Evolutionary conservation across 2,797 vertebrate species (phyloP), one percentile per base, ranked within the genome.

Genomic region (Betta splendens): DNA sequence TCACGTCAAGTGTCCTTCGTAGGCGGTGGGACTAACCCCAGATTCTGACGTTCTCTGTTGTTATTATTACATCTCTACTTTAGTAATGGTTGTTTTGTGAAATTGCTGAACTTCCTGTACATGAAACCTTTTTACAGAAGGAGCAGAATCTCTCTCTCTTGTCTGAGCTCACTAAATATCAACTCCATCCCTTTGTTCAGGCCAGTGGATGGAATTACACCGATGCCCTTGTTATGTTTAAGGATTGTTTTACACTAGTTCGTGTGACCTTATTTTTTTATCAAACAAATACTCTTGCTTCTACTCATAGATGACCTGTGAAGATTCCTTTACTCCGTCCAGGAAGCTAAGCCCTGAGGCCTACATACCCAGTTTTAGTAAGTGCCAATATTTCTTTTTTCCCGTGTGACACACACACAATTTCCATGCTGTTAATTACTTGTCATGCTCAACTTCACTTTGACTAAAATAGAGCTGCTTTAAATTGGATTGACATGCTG

Each of bases 331-430:
- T 52, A 84, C 89, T 54, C 73, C 91, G 6, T 76, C 79, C 46
- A 75, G 58, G 64, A 92, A 77, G 60, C 53, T 73, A 37, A 82
- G 82, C 57, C 85, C 76, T 68, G 90, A 91, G 53, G 70, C 77
- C 9, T 86, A 88, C 66, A 73, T 89, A 67, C 84, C 84, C 31
- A 91, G 84, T 75, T 89, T 89, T 52, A 89, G 92, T 92, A 91
- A 86, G 91, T 86, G 22, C 17, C 49, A 47, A 16, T 13, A 37
- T 3, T 25, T 42, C 21, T 16, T 39, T 52, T 17, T 43, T 23
- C 45, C 16, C 31, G 5, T 5, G 11, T 42, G 5, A 44, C 7
- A 7, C 38, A 40, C 13, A 9, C 36, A 23, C 55, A 48, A 48
- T 52, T 52, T 53, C 37, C 23, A 22, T 18, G 17, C n/a, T 42